Evolutionary conservation across 2,113 vertebrate species (phyloP), one percentile per base, ranked within the genome.

Genomic region (Megaleporinus macrocephalus): DNA sequence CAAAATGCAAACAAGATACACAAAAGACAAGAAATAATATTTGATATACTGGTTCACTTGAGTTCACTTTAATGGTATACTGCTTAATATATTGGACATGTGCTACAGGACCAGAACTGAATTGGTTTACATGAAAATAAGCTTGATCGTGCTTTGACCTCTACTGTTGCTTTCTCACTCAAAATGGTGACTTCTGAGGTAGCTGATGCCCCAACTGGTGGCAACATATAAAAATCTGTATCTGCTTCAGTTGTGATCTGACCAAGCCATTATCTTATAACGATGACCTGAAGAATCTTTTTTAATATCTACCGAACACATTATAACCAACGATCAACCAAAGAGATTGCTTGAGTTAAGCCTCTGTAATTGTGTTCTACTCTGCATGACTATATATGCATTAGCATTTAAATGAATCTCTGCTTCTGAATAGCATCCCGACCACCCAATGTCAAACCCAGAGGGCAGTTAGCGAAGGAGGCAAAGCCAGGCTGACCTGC

Each of bases 321-420:
- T 30, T 27, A 47, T 51, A 47, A 55, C 66, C 44, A 79, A 41
- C 53, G 36, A 55, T 59, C 6, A 71, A 27, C 51, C 11, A 4
- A 26, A 61, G 65, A 59, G 24, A 30, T 55, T 70, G 53, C 68
- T 80, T 33, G 78, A 55, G 33, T 71, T 49, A 72, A 80, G 41
- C 61, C 62, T 44, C 33, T 63, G 53, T 72, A 77, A 80, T 83
- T 73, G 10, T 83, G 78, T 78, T 86, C 49, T 63, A 83, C 20
- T 63, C 74, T 59, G 16, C 62, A 79, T 33, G 47, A 83, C 44
- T 83, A 74, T 83, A 76, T 76, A 71, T 74, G 69, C 66, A 85
- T 85, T 85, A 79, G 81, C 61, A 86, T 86, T 86, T 65, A 81
- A 81, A 81, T 81, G 62, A 81, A 57, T 76, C 69, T 76, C 41